Base-by-base conservation (phyloP, 2,797 vertebrate species). In the Phoeniculus purpureus region DNA sequence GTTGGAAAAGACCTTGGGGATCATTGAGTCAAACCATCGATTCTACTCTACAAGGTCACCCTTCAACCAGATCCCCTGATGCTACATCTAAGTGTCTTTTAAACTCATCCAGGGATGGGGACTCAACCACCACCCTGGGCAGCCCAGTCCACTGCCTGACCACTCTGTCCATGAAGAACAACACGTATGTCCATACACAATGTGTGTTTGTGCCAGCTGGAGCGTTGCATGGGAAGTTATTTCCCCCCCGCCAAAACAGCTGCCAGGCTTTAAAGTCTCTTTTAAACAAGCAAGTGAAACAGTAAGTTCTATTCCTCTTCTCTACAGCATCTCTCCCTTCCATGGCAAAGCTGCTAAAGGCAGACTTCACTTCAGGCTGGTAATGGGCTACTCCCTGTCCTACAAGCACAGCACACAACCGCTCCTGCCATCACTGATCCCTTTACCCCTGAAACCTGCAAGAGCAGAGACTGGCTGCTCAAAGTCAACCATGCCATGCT, bases 401-500 rank as follows among this genome's bases (percentile, higher is more conserved):
- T 20, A 59, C 23, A 31, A 31, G 29, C 67, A 23, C 52, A 20
- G 54, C 29, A 26, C 21, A 7, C n/a, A 15, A 13, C 7, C 1
- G 45, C 52, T 61, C 67, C 37, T n/a, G 52, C 19, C 3, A 1
- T 3, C 11, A 4, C 20, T 1, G 3, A 50, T 6, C n/a, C 47
- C 62, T 29, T 15, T 2, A 58, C 31, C 27, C 12, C n/a, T 4
- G 0, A 37, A 37, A 43, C 25, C 3, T 17, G 29, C 43, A 29
- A 45, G 8, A 9, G n/a, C 18, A 58, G 29, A 62, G 40, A 13
- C 37, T 4, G 22, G n/a, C 56, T 67, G 27, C 40, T 51, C 6
- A 0, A 68, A 62, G 37, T 26, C 37, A 62, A 10, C 29, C 1
- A 1, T 3, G 5, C 9, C 45, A 25, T 8, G 25, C 32, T 17